These are phyloP conservation scores for Drosophila santomea DNA, from an alignment of 1,140 invertebrate genomes.

Conservation along the genomic window DNA sequence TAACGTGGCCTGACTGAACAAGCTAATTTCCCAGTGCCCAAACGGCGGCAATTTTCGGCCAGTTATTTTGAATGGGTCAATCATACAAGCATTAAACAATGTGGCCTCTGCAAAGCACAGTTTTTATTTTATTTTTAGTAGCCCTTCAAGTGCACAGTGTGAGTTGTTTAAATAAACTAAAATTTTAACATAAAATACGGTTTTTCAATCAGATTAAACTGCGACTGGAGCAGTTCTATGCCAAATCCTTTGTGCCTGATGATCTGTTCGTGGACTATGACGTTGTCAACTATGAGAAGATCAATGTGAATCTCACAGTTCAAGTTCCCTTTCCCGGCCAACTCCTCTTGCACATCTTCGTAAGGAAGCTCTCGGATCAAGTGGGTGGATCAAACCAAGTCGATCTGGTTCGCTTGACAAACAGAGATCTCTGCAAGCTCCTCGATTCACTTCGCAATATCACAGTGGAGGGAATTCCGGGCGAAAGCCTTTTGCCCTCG, in stretches of 20 bases:
- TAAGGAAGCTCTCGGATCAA: constrained; percentile 43
- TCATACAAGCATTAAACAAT: constrained; percentile 3
- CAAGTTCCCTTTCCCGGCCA: constrained; percentile 62
- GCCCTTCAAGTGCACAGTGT: constrained; percentile 23
- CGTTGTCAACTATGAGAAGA: constrained; percentile 27
- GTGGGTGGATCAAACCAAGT: constrained; percentile 31
- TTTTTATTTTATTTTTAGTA: constrained; percentile 5
- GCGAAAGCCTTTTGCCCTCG: constrained; percentile 44
- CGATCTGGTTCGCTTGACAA: constrained; percentile 57
- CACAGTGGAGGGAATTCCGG: constrained; percentile 27
- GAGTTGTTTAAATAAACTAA: constrained; percentile 22
- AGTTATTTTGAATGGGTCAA: constrained; percentile 1
- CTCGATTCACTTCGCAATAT: constrained; percentile 61
- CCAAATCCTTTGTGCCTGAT: constrained; percentile 65
- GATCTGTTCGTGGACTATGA: constrained; percentile 39
- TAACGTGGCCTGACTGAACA: constrained; percentile 64
- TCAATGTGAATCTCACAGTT: constrained; percentile 58
- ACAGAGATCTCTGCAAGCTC: constrained; percentile 59
- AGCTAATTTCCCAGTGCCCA: constrained; percentile 30
- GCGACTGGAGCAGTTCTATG: constrained; percentile 55
- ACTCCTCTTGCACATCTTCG: constrained; percentile 61
- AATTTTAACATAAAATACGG: not conserved
- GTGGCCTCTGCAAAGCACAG: constrained; percentile 9
- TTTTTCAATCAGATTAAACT: constrained; percentile 29
- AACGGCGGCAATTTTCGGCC: constrained; percentile 10